These are phyloP conservation scores for Torymus auratus DNA, from an alignment of 2,888 invertebrate species.

Conservation along the genomic window DNA sequence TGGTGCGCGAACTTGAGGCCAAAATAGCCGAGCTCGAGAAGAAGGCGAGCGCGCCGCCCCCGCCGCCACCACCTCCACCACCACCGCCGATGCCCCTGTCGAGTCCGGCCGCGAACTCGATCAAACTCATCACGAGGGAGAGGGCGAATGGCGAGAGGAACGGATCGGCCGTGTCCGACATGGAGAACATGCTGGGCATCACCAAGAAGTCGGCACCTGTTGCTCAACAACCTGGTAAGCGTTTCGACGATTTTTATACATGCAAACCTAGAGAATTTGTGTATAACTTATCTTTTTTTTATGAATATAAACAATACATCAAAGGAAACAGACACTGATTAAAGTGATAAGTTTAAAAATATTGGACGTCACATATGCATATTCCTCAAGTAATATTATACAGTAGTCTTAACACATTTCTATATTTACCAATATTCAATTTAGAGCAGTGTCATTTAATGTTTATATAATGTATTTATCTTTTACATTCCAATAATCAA, in stretches of 20 bases:
- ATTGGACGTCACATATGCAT: too few species aligned
- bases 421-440: too few species aligned
- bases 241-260: conserved; percentile 9
- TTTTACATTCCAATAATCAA: too few species aligned
- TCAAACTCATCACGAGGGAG: conserved; percentile 74
- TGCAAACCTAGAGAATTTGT: too few species aligned
- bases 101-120: conserved; percentile 62
- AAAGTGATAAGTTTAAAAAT: too few species aligned
- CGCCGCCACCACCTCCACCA: conserved; percentile 76
- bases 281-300: too few species aligned
- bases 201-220: conserved; percentile 79
- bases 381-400: too few species aligned
- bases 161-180: conserved; percentile 75
- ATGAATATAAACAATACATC: too few species aligned
- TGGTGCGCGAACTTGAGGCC: conserved; percentile 64
- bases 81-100: conserved; percentile 76
- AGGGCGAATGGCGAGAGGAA: conserved; percentile 62
- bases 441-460: too few species aligned
- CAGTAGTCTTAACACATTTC: too few species aligned
- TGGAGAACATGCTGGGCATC: conserved; percentile 81
- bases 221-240: conserved; percentile 42
- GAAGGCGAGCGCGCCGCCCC: conserved; percentile 74
- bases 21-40: conserved; percentile 69
- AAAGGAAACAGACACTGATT: too few species aligned
- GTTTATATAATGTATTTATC: too few species aligned